Evolutionary conservation across 2,888 invertebrate genomes (phyloP).

Genomic region (Pyrrhosoma nymphula): DNA sequence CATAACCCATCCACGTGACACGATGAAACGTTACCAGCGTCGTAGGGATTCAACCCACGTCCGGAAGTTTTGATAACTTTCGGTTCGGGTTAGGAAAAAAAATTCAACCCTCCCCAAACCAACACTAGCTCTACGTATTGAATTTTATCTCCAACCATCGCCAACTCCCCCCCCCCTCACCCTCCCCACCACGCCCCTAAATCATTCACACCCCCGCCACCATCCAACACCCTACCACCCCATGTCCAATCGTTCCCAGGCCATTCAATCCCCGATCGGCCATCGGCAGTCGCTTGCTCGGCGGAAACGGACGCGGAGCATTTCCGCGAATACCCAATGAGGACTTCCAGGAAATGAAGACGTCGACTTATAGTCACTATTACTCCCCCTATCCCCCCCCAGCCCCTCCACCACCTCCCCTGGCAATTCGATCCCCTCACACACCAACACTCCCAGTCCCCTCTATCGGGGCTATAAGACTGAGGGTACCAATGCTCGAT

Average conservation of each 20-base stretch:
- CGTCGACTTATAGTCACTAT: constrained; percentile 35
- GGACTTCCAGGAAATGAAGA: constrained; percentile 61
- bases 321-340: constrained; percentile 61
- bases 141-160: constrained; percentile 26
- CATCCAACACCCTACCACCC: neutral
- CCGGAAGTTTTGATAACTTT: constrained; percentile 1
- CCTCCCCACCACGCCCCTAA: no score
- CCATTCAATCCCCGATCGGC: neutral
- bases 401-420: neutral
- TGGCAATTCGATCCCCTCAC: neutral
- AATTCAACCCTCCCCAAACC: neutral
- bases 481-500: neutral
- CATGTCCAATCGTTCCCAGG: neutral
- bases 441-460: neutral
- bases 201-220: neutral
- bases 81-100: neutral
- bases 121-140: neutral
- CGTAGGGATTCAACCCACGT: neutral
- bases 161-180: neutral
- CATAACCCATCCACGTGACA: neutral
- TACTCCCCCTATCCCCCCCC: no score
- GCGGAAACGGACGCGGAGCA: constrained; percentile 30
- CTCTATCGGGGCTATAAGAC: neutral
- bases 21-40: neutral
- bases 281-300: constrained; percentile 12